Conservation (phyloP, 2,888 invertebrate species). For the Erynnis tages region DNA sequence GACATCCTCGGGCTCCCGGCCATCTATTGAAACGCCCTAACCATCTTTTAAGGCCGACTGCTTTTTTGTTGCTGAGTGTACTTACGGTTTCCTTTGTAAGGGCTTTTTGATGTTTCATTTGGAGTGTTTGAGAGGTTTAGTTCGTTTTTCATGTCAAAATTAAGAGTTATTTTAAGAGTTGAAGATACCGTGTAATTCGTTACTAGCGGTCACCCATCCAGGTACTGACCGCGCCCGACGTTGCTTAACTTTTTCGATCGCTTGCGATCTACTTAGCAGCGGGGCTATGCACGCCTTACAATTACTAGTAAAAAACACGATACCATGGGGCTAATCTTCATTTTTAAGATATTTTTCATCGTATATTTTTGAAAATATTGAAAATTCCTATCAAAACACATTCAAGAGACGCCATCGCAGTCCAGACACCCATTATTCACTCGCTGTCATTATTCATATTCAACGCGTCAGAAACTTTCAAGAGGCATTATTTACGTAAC, state of each 20-base stretch:
- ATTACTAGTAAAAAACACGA: too few relatives aligned
- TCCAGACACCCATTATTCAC: conserved; percentile 10
- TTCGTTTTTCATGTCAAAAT: too few relatives aligned
- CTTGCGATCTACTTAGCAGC: too few relatives aligned
- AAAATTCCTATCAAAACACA: background rate
- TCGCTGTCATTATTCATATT: conserved; percentile 19
- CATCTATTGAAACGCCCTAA: conserved; percentile 26
- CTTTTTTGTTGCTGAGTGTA: conserved; percentile 6
- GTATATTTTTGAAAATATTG: background rate
- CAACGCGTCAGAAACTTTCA: conserved; percentile 11
- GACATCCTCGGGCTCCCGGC: conserved; percentile 20
- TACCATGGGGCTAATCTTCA: too few relatives aligned
- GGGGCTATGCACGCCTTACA: too few relatives aligned
- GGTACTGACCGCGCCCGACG: too few relatives aligned
- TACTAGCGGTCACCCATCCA: too few relatives aligned
- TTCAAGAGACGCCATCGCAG: background rate
- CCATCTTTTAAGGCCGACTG: conserved; percentile 22
- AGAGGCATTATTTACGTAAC: background rate
- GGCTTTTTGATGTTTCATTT: background rate
- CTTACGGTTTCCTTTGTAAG: background rate
- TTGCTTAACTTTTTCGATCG: too few relatives aligned
- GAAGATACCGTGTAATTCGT: too few relatives aligned
- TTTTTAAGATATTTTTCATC: background rate
- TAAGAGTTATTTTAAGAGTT: too few relatives aligned
- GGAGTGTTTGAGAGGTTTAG: background rate